Conservation (phyloP, 2,888 invertebrate species). For the Thera obeliscata region DNA sequence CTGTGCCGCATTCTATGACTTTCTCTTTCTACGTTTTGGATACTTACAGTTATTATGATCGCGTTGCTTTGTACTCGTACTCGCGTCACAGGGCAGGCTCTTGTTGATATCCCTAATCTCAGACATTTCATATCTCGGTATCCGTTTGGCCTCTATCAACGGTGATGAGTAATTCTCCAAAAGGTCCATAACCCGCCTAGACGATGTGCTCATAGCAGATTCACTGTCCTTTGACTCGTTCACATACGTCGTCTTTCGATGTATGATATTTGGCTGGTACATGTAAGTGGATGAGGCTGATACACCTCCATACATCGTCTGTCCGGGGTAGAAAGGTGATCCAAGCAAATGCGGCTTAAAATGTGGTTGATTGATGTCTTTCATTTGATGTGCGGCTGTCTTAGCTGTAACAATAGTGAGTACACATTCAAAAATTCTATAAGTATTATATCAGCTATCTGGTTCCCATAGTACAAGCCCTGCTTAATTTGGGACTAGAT, state of each 20-base stretch:
- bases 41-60: conserved; percentile 14
- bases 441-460: no score
- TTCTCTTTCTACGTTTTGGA: not conserved
- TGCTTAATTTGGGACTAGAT: no score
- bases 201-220: conserved; percentile 87
- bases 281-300: conserved; percentile 80
- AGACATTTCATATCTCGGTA: conserved; percentile 75
- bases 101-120: conserved; percentile 17
- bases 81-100: conserved; percentile 10
- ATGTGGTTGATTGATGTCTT: conserved; percentile 64
- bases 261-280: conserved; percentile 65
- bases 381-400: conserved; percentile 64
- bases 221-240: conserved; percentile 52
- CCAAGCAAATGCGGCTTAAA: conserved; percentile 63
- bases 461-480: no score
- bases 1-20: no score
- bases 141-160: conserved; percentile 90
- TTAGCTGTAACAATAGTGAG: conserved; percentile 47
- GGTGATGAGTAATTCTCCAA: conserved; percentile 93
- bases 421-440: not conserved
- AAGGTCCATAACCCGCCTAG: conserved; percentile 90
- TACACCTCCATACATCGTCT: conserved; percentile 90
- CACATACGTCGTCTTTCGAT: conserved; percentile 53
- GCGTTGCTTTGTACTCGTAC: conserved; percentile 23
- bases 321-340: conserved; percentile 91